Evolutionary conservation across 2,113 vertebrate species (phyloP), one percentile per base, ranked within the genome.

Genomic region (Cnemophilus loriae): DNA sequence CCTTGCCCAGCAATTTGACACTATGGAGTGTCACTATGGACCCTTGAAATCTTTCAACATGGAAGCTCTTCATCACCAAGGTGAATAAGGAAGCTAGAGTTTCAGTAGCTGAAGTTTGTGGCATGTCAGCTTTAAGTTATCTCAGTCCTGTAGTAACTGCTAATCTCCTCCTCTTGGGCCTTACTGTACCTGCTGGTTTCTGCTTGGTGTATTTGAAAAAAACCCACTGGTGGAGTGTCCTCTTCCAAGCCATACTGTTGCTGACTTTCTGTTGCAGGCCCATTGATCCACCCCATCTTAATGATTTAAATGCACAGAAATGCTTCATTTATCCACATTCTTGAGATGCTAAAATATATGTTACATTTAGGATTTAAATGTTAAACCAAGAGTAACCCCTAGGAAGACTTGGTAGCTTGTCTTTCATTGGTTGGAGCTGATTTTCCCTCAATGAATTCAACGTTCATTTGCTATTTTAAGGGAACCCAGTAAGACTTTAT

Each of bases 381-480:
- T 60, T 85, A 71, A 82, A 50, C 35, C 22, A 50, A 44, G 44
- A 59, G 24, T 56, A 85, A 71, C 16, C 16, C 28, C 2, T 68
- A 57, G 32, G 27, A 88, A 90, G 53, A 47, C 28, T 69, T 57
- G 7, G 6, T 50, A 88, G 8, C 9, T 32, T 47, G 15, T 32
- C 61, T 83, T 83, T 90, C 57, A 46, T 49, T 86, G 61, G 2
- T 41, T 50, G 41, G 52, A 78, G n/a, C 11, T 46, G 23, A 42
- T 84, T 93, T 93, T 57, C 20, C 18, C 46, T 90, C 82, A 88
- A 30, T 69, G 28, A 91, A 92, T 88, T 76, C 28, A 23, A 92
- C 86, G 46, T 94, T 86, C 46, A 39, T 85, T 88, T 93, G 37
- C 82, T 96, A 65, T 93, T 92, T 96, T 88, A 90, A 88, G 67